Base-by-base conservation (phyloP, 2,797 vertebrate species). In the Pelodytes ibericus region DNA sequence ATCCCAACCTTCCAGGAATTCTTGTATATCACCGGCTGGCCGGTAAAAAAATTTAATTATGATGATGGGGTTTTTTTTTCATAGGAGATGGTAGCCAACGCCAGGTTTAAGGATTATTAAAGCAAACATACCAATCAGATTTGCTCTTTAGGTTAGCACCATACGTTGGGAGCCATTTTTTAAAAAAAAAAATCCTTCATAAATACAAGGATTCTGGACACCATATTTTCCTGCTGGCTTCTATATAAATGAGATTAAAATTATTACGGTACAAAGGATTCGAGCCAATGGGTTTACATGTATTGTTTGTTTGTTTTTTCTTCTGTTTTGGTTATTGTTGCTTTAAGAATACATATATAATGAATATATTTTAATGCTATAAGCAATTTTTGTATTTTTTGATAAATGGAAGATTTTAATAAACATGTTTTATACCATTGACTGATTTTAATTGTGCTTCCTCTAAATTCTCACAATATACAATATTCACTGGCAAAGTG, bases 331-430 rank as follows among this genome's bases (percentile, higher is more conserved):
- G 18, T n/a, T 53, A 22, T 58, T 58, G 31, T 58, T 27, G 9
- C n/a, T 22, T 53, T 8, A 47, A 27, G 24, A n/a, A 47, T 47
- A 18, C 41, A 49, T 27, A 26, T 66, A 47, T n/a, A n/a, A 44
- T 44, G 39, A 16, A 66, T 66, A 66, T 66, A 8, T 66, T 66
- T 10, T 66, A 64, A 49, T 47, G 15, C 41, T 66, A 24, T 27
- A 44, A 15, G 20, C 25, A 4, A n/a, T 39, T 63, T 41, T 39
- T 41, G 31, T 39, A 18, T 66, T 66, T 66, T 47, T 66, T n/a
- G n/a, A 47, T 66, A 66, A n/a, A 18, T 13, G 60, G 39, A 36
- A 39, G 30, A 24, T 62, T 62, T 39, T 60, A 62, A 62, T 36
- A 16, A 60, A 60, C 30, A 60, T n/a, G 9, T 62, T 62, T 62